Percentiles rank a stretch among this genome's conserved stretches.
These are phyloP conservation scores for Engraulis encrasicolus DNA, from an alignment of 2,113 vertebrate genomes.

Conservation along the genomic window DNA sequence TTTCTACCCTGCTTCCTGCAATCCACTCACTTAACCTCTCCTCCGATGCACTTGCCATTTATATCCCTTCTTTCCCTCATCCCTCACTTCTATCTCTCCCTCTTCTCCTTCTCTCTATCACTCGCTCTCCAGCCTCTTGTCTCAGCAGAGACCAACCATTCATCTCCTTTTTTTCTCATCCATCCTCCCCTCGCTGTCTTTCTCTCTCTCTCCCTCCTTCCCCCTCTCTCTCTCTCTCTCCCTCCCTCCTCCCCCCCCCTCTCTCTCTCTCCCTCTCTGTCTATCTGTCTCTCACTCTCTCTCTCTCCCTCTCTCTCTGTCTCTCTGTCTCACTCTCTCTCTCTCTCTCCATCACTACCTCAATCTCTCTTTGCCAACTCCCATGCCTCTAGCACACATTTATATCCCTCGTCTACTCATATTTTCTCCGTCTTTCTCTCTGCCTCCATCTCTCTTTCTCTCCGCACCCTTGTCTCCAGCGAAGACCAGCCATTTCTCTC, in stretches of 20 bases:
- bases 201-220: neutral
- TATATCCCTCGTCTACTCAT: no score
- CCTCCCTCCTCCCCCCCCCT: no score
- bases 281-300: no score
- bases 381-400: no score
- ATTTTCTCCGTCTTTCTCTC: neutral
- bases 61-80: conserved; percentile 14
- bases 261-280: no score
- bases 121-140: neutral
- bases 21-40: conserved; percentile 7
- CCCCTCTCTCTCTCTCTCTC: neutral
- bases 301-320: no score
- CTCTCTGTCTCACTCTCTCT: no score
- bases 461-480: neutral
- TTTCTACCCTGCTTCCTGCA: neutral
- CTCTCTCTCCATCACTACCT: no score
- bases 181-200: no score
- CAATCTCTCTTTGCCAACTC: no score
- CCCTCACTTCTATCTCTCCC: conserved; percentile 18
- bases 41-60: neutral
- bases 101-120: neutral
- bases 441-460: neutral
- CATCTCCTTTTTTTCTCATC: conserved; percentile 30
- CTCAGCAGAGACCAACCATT: conserved; percentile 47
- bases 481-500: conserved; percentile 56